phyloP scores from a whole-genome alignment of 2,113 vertebrate genomes.

The Podarcis raffonei region DNA sequence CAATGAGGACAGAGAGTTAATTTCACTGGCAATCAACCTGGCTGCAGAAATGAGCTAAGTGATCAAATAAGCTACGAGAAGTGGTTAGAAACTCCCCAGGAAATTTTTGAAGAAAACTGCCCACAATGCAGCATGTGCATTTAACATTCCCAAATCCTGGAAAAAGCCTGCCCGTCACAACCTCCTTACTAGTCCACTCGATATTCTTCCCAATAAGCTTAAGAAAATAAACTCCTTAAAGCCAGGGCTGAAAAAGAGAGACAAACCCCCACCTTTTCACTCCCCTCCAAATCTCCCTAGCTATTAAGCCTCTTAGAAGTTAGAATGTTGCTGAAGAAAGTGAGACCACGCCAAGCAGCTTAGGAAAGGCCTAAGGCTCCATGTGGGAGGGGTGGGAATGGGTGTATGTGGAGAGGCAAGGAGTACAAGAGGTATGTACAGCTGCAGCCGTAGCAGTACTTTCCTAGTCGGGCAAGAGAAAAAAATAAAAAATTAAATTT shows the following conservation, averaged over 20 bases:
- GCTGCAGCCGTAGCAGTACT: neutral
- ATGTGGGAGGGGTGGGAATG: neutral
- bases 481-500: neutral
- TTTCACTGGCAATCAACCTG: neutral
- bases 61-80: neutral
- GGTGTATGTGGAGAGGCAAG: neutral
- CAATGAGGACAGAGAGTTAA: neutral
- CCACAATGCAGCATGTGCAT: neutral
- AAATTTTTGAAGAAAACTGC: neutral
- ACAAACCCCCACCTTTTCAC: conserved; percentile 27
- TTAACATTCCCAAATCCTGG: conserved; percentile 16
- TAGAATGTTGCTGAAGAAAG: conserved; percentile 59
- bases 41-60: neutral
- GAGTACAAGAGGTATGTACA: conserved; percentile 1
- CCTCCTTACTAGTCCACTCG: neutral
- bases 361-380: conserved; percentile 34
- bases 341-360: conserved; percentile 47
- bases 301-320: conserved; percentile 68
- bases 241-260: conserved; percentile 49
- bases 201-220: conserved; percentile 57
- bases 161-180: neutral
- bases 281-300: conserved; percentile 17
- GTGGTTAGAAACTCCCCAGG: neutral
- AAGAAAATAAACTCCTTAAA: conserved; percentile 69
- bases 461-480: neutral